Conservation (phyloP, 2,888 invertebrate genomes). For the Acronicta leporina region DNA sequence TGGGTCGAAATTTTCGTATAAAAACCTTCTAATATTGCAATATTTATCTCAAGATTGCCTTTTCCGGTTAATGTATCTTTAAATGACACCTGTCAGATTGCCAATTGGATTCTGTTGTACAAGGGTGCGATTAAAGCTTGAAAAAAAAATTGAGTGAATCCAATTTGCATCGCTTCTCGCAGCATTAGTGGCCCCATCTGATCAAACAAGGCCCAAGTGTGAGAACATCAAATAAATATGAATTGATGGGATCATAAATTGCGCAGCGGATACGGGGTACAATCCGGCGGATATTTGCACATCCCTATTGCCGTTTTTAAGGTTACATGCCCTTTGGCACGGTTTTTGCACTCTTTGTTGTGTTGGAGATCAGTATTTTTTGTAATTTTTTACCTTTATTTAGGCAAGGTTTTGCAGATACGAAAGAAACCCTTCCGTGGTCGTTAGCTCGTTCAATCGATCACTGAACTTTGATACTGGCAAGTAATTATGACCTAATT, state of each 20-base stretch:
- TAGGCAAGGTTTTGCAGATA: background rate
- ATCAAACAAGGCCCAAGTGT: conserved; percentile 66
- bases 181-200: conserved; percentile 44
- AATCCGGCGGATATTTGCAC: conserved; percentile 73
- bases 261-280: conserved; percentile 50
- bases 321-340: conserved; percentile 66
- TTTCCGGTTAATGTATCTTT: too few relatives aligned
- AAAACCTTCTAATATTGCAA: too few relatives aligned
- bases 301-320: conserved; percentile 65
- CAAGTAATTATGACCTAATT: too few relatives aligned
- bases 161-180: too few relatives aligned
- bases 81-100: too few relatives aligned
- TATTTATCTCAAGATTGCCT: too few relatives aligned
- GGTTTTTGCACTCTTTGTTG: conserved; percentile 58
- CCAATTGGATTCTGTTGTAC: too few relatives aligned
- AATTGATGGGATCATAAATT: conserved; percentile 75
- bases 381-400: conserved; percentile 20
- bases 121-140: too few relatives aligned
- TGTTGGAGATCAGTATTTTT: conserved; percentile 17
- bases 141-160: too few relatives aligned
- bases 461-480: too few relatives aligned
- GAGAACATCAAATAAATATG: conserved; percentile 86
- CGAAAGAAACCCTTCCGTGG: background rate
- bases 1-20: too few relatives aligned
- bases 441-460: too few relatives aligned